Evolutionary conservation across 2,113 vertebrate species (phyloP), one percentile per base, ranked within the genome.

Genomic region (Maccullochella peelii): DNA sequence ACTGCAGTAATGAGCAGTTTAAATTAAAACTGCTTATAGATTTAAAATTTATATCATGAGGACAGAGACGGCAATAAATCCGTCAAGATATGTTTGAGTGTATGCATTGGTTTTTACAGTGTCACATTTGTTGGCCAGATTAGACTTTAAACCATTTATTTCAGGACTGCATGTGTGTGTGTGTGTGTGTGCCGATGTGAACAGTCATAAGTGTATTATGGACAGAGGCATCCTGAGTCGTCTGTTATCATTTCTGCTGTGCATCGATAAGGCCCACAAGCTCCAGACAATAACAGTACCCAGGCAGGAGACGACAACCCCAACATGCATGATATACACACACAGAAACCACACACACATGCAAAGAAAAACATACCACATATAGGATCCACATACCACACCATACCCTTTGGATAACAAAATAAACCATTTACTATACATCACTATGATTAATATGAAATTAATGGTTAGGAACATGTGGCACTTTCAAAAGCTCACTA

Each of bases 221-320:
- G 25, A 63, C 42, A 40, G 14, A 71, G 25, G 83, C 61, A 1
- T 50, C 76, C 47, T 40, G 57, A 63, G 21, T 63, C 10, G 1
- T 58, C n/a, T 67, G 63, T 88, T 85, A 77, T 89, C 76, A 58
- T 78, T 42, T 65, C 47, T 72, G 72, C 82, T 88, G 16, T 70
- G 21, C 57, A 65, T 16, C 16, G 74, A 84, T 72, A 84, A 89
- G 67, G 44, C 21, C 21, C 8, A 47, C 11, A 1, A 67, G 77
- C 72, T 86, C 14, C 78, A 82, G 79, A 86, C 58, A 69, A 81
- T 36, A 84, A 77, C 80, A 71, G 27, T 16, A 44, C 33, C 25
- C 23, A 71, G 54, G 44, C 55, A 54, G 69, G 27, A 79, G 18
- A 65, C 2, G 11, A 44, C 63, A 79, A 16, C 44, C n/a, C 42